phyloP scores from a whole-genome alignment of 1,140 invertebrate species.

The Neoseiulus cucumeris region DNA sequence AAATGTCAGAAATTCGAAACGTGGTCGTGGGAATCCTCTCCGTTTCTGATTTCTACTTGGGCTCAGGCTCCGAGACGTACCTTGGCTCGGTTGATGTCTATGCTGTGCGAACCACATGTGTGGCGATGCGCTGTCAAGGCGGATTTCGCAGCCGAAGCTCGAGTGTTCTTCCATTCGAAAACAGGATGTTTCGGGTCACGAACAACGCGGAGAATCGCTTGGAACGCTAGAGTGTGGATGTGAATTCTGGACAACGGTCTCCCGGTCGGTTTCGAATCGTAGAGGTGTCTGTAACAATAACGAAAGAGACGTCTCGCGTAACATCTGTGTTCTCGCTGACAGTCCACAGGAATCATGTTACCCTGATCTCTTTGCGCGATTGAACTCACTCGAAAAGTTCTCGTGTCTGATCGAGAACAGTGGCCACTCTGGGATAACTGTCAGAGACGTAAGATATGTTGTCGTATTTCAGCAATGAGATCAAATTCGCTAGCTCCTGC shows the following conservation, averaged over 20 bases:
- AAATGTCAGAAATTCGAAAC: background rate
- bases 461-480: slow-evolving; percentile 43
- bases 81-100: slow-evolving; percentile 45
- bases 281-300: slow-evolving; percentile 19
- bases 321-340: background rate
- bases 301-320: background rate
- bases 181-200: slow-evolving; percentile 33
- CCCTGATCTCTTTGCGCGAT: background rate
- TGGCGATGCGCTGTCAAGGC: slow-evolving; percentile 61
- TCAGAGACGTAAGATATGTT: slow-evolving; percentile 52
- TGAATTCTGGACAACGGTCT: slow-evolving; percentile 52
- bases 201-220: slow-evolving; percentile 42
- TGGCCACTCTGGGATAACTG: slow-evolving; percentile 54
- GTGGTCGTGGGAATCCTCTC: background rate
- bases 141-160: slow-evolving; percentile 59
- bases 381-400: slow-evolving; percentile 38
- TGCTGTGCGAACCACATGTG: slow-evolving; percentile 50
- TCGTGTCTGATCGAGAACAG: slow-evolving; percentile 61
- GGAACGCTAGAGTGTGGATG: slow-evolving; percentile 66
- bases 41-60: too few species aligned
- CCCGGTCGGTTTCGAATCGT: slow-evolving; percentile 21
- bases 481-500: slow-evolving; percentile 56
- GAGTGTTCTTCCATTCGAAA: slow-evolving; percentile 50
- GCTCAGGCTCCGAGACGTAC: too few species aligned
- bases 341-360: background rate